Conservation (phyloP, 1,140 invertebrate species). For the Aphaenogaster floridana region DNA sequence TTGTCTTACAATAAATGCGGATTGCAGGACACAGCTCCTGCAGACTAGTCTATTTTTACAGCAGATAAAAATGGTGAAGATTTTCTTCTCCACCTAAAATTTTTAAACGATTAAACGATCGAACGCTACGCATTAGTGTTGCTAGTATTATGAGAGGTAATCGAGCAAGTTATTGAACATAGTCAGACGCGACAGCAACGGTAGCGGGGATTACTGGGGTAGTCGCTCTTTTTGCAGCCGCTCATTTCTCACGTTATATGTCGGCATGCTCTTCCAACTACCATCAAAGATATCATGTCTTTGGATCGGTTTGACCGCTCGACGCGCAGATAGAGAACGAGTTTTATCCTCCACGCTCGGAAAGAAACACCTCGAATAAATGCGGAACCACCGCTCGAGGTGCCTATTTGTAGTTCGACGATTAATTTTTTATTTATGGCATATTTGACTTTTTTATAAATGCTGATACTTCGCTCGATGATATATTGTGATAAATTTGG, state of each 20-base stretch:
- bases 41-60: not conserved
- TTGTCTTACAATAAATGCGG: constrained; percentile 43
- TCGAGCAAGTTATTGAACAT: constrained; percentile 38
- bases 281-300: constrained; percentile 50
- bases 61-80: not conserved
- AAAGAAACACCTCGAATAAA: constrained; percentile 27
- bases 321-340: constrained; percentile 21
- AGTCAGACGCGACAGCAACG: constrained; percentile 23
- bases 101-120: constrained; percentile 18
- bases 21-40: constrained; percentile 7
- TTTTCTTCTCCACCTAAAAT: not conserved
- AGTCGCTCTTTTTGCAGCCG: constrained; percentile 40
- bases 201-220: constrained; percentile 3
- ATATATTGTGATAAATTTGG: constrained; percentile 9
- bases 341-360: constrained; percentile 23
- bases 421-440: constrained; percentile 14
- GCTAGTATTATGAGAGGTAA: constrained; percentile 14
- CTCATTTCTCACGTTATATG: constrained; percentile 54
- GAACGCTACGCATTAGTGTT: not conserved
- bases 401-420: constrained; percentile 5
- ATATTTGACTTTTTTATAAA: not conserved
- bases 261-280: constrained; percentile 47
- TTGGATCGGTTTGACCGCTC: constrained; percentile 31
- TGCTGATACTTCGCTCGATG: not conserved
- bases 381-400: not conserved